Evolutionary conservation across 2,113 vertebrate genomes (phyloP).

Genomic region (Turnix velox): DNA sequence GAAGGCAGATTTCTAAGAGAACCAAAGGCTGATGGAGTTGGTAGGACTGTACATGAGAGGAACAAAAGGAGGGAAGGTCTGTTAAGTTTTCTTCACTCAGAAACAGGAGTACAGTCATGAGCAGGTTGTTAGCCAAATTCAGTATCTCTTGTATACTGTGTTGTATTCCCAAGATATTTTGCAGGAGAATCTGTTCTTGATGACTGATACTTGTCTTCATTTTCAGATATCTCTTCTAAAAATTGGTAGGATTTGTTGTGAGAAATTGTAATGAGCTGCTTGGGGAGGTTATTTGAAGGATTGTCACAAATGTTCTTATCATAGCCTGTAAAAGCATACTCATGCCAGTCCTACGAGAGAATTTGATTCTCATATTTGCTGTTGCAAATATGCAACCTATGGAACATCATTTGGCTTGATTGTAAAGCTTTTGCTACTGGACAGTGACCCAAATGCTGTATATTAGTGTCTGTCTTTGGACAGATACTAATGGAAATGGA

Average conservation of each 20-base stretch:
- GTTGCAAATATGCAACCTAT: background rate
- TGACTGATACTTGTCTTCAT: background rate
- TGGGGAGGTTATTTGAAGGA: background rate
- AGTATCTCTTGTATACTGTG: background rate
- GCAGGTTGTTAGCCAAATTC: background rate
- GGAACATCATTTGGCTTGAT: background rate
- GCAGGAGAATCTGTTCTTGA: background rate
- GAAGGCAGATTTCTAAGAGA: background rate
- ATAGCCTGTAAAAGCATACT: background rate
- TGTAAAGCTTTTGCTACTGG: background rate
- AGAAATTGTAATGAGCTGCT: constrained; percentile 17
- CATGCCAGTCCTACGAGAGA: background rate
- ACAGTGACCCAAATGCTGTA: background rate
- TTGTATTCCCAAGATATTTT: background rate
- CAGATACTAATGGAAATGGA: background rate
- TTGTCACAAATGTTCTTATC: background rate
- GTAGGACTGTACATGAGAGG: background rate
- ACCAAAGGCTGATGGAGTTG: background rate
- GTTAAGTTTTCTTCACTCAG: background rate
- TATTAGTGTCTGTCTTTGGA: background rate
- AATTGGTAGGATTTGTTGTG: background rate
- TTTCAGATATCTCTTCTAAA: background rate
- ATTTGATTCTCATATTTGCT: background rate
- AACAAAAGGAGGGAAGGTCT: background rate
- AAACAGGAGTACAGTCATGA: background rate